Base-by-base conservation (phyloP, 2,888 invertebrate species). In the Scotopteryx bipunctaria region DNA sequence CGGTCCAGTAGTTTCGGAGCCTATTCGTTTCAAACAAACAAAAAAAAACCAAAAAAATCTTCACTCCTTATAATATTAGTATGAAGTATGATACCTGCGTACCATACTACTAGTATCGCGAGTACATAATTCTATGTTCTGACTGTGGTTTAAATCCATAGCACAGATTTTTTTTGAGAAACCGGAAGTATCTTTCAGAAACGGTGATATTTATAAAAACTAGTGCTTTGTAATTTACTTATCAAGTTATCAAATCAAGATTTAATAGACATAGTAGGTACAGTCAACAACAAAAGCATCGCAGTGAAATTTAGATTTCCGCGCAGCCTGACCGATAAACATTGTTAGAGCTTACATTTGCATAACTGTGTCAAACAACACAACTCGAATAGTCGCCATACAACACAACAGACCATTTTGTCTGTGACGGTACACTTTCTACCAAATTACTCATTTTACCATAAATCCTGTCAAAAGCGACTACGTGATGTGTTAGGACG, bases 401-500 rank as follows among this genome's bases (percentile, higher is more conserved):
- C 27, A 31, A 15, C 21, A 52, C 32, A 54, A 47, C 48, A 42
- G 47, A 51, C 56, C 13, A 55, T 54, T 59, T 59, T 36, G 48
- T 48, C 27, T 25, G 42, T 46, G 37, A 40, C 53, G 50, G 58
- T 59, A 56, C 62, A 58, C 59, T 62, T 60, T 62, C 62, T 56
- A 57, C 52, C 16, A 37, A 49, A 45, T 21, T 25, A 31, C 8
- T 21, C 14, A 14, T 14, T 13, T 25, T 17, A 5, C 23, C 29
- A 19, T 8, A 8, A 31, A 25, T 11, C 11, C 17, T 31, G 4
- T 9, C 9, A 3, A 8, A 11, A 1, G 16, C 9, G 5, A 42
- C 42, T 42, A 33, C 29, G 16, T 13, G 6, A 11, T 36, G 14
- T 11, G 4, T 23, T 36, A n/a, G 9, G 11, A 16, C 41, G 36